phyloP scores from a whole-genome alignment of 2,888 invertebrate genomes.

The Epirrhoe alternata region DNA sequence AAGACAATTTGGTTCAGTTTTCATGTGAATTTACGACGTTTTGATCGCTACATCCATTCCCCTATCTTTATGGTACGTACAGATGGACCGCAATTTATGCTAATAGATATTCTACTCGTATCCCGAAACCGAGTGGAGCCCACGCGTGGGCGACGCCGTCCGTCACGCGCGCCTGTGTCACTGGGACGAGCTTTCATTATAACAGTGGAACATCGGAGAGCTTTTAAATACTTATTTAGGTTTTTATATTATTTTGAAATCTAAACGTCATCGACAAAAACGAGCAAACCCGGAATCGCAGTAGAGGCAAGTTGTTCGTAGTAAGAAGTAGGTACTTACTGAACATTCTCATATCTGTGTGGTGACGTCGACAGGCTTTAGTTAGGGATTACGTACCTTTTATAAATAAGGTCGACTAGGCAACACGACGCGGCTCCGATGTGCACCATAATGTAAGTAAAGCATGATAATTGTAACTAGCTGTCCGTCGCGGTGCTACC shows the following conservation, averaged over 20 bases:
- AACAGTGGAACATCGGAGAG: neutral
- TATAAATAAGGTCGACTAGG: neutral
- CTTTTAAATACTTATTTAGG: too few species aligned
- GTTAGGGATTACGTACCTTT: neutral
- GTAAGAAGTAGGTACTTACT: neutral
- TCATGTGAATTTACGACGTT: constrained; percentile 9
- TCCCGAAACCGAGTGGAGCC: neutral
- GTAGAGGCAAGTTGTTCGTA: neutral
- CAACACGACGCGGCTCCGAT: neutral
- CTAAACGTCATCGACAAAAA: neutral
- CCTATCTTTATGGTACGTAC: constrained; percentile 14
- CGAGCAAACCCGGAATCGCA: neutral
- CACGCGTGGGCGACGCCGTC: constrained; percentile 11
- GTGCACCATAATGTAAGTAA: neutral
- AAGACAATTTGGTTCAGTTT: constrained; percentile 1
- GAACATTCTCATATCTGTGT: neutral
- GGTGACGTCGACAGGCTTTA: neutral
- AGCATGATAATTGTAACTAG: neutral
- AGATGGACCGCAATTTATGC: constrained; percentile 15
- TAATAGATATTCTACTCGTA: constrained; percentile 9
- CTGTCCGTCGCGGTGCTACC: too few species aligned
- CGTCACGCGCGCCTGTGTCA: neutral
- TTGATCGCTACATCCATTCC: constrained; percentile 15
- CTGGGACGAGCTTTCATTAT: neutral
- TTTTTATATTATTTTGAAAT: neutral